Conservation (phyloP, 2,113 vertebrate genomes). For the Antechinus flavipes region DNA sequence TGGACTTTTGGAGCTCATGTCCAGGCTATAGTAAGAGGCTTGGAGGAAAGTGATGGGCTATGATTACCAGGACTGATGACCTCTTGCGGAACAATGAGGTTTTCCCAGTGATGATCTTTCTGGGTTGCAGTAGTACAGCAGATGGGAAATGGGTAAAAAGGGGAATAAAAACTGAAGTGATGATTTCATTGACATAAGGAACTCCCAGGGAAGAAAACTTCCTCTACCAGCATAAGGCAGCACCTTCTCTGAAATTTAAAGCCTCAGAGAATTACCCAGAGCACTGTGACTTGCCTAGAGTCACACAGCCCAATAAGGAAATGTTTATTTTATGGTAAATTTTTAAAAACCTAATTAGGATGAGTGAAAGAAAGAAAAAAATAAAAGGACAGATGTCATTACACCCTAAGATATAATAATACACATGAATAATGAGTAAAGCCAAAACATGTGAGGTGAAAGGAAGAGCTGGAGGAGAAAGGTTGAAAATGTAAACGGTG, state of each 20-base stretch:
- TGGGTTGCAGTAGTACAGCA: neutral
- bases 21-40: neutral
- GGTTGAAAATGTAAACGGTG: slow-evolving; percentile 62
- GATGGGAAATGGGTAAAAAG: neutral
- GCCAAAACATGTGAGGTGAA: slow-evolving; percentile 74
- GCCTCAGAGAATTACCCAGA: neutral
- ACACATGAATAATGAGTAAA: slow-evolving; percentile 65
- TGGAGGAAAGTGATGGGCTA: neutral
- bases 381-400: slow-evolving; percentile 69
- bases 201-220: neutral
- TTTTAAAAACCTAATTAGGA: slow-evolving; percentile 60
- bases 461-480: slow-evolving; percentile 49
- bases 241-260: neutral
- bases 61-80: neutral
- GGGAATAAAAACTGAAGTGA: neutral
- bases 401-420: neutral
- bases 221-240: neutral
- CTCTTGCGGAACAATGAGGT: neutral
- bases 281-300: neutral
- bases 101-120: neutral
- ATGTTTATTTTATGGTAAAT: slow-evolving; percentile 74
- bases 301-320: slow-evolving; percentile 33
- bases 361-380: slow-evolving; percentile 33
- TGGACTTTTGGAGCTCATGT: neutral
- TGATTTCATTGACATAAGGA: neutral